Evolutionary conservation across 2,113 vertebrate species (phyloP).

Genomic region (Strix uralensis): DNA sequence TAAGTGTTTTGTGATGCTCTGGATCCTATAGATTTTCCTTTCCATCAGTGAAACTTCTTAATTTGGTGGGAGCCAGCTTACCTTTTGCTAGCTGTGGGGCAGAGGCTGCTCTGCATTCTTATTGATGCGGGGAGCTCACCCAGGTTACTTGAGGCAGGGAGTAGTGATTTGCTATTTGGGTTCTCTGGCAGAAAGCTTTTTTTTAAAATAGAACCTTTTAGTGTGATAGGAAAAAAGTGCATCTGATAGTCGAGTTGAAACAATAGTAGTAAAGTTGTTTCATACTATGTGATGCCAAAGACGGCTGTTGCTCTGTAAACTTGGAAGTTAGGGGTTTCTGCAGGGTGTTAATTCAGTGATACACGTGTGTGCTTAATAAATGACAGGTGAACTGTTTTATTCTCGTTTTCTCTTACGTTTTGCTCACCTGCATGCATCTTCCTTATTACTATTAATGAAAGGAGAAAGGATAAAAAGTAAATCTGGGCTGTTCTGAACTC

Average conservation of each 20-base stretch:
- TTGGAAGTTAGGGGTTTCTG: background rate
- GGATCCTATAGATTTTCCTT: background rate
- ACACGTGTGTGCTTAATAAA: background rate
- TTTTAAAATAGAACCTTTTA: background rate
- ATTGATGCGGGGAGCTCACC: background rate
- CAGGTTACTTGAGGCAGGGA: background rate
- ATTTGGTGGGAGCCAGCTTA: background rate
- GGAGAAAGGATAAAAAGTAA: background rate
- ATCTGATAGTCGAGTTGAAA: background rate
- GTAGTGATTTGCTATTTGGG: background rate
- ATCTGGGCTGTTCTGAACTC: background rate
- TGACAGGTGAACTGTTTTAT: background rate
- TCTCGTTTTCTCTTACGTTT: background rate
- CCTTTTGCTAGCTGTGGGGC: background rate
- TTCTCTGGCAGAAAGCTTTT: background rate
- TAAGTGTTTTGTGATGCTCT: background rate
- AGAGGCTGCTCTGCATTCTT: background rate
- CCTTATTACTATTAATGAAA: background rate
- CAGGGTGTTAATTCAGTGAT: background rate
- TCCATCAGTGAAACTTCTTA: background rate
- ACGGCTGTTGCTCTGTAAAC: background rate
- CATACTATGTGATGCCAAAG: background rate
- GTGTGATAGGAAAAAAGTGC: background rate
- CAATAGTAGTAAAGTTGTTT: background rate
- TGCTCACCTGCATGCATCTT: background rate